Base-by-base conservation (phyloP, 2,888 invertebrate species). In the Nomada hirtipes region DNA sequence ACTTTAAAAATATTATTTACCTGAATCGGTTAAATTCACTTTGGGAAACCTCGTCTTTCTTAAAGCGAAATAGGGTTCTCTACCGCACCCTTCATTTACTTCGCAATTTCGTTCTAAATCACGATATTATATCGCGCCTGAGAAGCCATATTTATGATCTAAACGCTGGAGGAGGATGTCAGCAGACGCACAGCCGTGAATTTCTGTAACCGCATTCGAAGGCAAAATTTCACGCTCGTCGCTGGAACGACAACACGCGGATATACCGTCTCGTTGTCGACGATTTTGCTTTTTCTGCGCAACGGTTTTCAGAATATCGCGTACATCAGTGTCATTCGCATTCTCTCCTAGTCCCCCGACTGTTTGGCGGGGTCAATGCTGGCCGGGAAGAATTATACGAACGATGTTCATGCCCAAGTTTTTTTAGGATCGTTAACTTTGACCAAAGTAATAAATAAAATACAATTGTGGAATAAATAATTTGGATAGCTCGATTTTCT, bases 141-240 rank as follows among this genome's bases (percentile, higher is more conserved):
- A 9, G 55, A 23, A 44, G 42, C 23, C 57, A n/a, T 61, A 65
- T 82, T 75, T 75, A 55, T 57, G 47, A 55, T 65, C 23, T 42
- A 36, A 65, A 59, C 9, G 36, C 1, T 11, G 3, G 23, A 42
- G 68, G 4, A 53, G 42, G 0, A 23, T 36, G 36, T 36, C 9
- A 7, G 1, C 20, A 42, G 73, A 69, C 44, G 53, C 42, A 36
- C 42, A 2, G 15, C 26, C 52, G 67, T 67, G 47, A 69, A 74
- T 59, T 60, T 69, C 42, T 50, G 55, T 64, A 79, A 75, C 65
- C 67, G 50, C 70, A 26, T 60, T 61, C 67, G 70, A 74, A 71
- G 64, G 44, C 64, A 68, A 67, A 76, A 79, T 85, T 86, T 76
- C 82, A 79, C 57, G 78, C 76, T 82, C 74, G 72, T 82, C 79